Conservation (phyloP, 2,888 invertebrate genomes). For the Drosophila meridiana region DNA sequence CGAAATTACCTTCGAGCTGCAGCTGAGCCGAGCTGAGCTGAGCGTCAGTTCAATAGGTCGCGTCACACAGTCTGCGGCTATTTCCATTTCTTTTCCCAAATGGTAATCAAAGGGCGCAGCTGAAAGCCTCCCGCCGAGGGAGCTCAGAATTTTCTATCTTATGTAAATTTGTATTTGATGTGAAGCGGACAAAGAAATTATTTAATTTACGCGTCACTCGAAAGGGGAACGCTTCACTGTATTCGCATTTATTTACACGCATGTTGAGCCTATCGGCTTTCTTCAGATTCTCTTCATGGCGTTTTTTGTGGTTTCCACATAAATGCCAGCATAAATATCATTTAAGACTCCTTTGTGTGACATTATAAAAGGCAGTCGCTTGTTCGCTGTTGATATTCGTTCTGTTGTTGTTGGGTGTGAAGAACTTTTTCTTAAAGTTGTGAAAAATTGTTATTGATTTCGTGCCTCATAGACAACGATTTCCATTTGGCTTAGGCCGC, state of each 20-base stretch:
- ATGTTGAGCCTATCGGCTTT: conserved; percentile 61
- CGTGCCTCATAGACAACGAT: conserved; percentile 41
- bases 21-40: conserved; percentile 35
- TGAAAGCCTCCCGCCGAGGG: conserved; percentile 50
- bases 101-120: conserved; percentile 53
- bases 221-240: conserved; percentile 24
- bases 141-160: conserved; percentile 56
- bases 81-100: conserved; percentile 23
- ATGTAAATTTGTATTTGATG: conserved; percentile 60
- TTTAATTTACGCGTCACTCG: conserved; percentile 72
- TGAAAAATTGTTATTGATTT: conserved; percentile 78
- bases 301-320: conserved; percentile 65
- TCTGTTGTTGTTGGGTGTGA: conserved; percentile 46
- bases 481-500: conserved; percentile 22
- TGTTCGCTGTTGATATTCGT: conserved; percentile 16
- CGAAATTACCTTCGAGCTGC: conserved; percentile 46
- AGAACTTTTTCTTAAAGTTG: conserved; percentile 54
- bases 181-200: conserved; percentile 70
- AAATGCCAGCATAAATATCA: conserved; percentile 76
- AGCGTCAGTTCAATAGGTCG: conserved; percentile 66
- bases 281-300: conserved; percentile 46
- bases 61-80: conserved; percentile 61
- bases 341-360: conserved; percentile 69
- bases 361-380: conserved; percentile 48
- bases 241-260: conserved; percentile 80